Percentiles rank a stretch among this genome's conserved stretches.
These are phyloP conservation scores for Drosophila subobscura DNA, from an alignment of 1,140 invertebrate genomes.

Conservation along the genomic window DNA sequence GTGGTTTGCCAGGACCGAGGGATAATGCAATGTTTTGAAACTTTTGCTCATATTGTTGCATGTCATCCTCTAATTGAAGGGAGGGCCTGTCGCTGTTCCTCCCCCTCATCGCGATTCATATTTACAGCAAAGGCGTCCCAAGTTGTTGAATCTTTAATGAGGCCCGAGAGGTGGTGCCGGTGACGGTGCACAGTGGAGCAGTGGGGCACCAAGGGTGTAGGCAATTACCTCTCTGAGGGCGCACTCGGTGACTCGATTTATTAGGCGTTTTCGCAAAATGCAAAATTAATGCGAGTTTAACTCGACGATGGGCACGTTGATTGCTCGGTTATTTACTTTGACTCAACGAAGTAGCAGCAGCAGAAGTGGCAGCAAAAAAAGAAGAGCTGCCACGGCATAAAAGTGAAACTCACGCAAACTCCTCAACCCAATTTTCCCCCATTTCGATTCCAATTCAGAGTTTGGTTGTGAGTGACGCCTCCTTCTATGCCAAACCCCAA, in stretches of 20 bases:
- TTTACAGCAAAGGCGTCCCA: slow-evolving; percentile 39
- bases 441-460: background rate
- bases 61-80: slow-evolving; percentile 66
- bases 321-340: slow-evolving; percentile 66
- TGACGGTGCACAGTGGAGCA: background rate
- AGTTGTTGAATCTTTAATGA: slow-evolving; percentile 65
- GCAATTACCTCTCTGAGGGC: slow-evolving; percentile 31
- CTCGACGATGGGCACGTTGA: slow-evolving; percentile 55
- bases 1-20: no score
- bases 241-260: slow-evolving; percentile 48
- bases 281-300: slow-evolving; percentile 69
- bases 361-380: slow-evolving; percentile 14
- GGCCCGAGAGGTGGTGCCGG: background rate
- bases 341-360: slow-evolving; percentile 5
- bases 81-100: slow-evolving; percentile 4
- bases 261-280: slow-evolving; percentile 58
- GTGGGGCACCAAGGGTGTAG: slow-evolving; percentile 6
- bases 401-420: slow-evolving; percentile 68
- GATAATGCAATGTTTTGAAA: slow-evolving; percentile 14
- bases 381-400: slow-evolving; percentile 16
- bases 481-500: background rate
- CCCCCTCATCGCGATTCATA: slow-evolving; percentile 39
- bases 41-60: slow-evolving; percentile 47
- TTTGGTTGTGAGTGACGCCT: slow-evolving; percentile 21
- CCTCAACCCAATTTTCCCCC: slow-evolving; percentile 8